Percentiles rank a stretch among this genome's conserved stretches.
These are phyloP conservation scores for Danio kyathit DNA, from an alignment of 2,797 vertebrate genomes.

Conservation along the genomic window DNA sequence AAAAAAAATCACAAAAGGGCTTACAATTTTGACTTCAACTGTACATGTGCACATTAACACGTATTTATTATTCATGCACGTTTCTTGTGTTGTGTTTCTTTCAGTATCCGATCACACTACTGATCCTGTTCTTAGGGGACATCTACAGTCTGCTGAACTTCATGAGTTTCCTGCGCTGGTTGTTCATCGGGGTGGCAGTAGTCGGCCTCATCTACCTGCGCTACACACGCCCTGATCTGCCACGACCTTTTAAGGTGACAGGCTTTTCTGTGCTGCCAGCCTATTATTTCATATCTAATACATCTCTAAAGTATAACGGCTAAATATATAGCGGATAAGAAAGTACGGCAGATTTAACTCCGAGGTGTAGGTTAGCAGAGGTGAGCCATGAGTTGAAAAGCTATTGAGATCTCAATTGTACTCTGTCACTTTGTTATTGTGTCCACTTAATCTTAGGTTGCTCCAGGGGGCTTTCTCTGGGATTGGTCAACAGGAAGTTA, in stretches of 20 bases:
- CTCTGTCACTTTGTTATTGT: conserved; percentile 31
- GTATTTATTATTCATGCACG: background rate
- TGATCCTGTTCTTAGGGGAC: conserved; percentile 92
- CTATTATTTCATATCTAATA: conserved; percentile 4
- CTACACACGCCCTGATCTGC: conserved; percentile 91
- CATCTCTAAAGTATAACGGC: conserved; percentile 2
- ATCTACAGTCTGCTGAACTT: conserved; percentile 96
- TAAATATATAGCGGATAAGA: background rate
- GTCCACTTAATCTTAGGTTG: conserved; percentile 34
- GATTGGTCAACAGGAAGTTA: conserved; percentile 26
- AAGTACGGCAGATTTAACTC: background rate
- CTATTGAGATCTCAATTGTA: conserved; percentile 24
- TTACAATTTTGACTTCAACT: no score
- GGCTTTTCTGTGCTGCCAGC: conserved; percentile 9
- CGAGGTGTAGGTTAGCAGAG: conserved; percentile 13
- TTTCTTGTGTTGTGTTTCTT: conserved; percentile 27
- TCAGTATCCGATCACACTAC: conserved; percentile 91
- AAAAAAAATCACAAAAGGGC: no score
- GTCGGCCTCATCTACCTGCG: conserved; percentile 93
- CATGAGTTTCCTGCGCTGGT: conserved; percentile 96
- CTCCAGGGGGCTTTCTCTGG: background rate
- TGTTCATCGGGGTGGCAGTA: conserved; percentile 95
- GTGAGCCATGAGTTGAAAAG: background rate
- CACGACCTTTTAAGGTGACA: conserved; percentile 94
- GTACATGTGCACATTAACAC: no score